These are phyloP conservation scores for Plectrocnemia conspersa DNA, from an alignment of 1,140 invertebrate species.

Conservation along the genomic window DNA sequence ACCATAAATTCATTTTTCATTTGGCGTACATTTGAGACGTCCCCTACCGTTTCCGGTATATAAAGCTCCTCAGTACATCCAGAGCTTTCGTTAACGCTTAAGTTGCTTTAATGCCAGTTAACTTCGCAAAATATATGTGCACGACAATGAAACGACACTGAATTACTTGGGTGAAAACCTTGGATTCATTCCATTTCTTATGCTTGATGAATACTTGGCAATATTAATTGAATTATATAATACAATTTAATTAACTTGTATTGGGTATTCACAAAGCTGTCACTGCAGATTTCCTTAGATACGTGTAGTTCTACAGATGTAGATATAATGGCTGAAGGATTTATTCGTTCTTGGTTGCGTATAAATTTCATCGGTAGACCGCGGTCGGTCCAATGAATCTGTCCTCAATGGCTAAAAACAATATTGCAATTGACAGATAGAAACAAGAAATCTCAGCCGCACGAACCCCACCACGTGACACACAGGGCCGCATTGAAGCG, in stretches of 20 bases:
- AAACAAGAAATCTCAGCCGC: slow-evolving; percentile 13
- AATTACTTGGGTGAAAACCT: slow-evolving; percentile 14
- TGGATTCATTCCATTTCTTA: too few relatives aligned
- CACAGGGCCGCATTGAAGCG: background rate
- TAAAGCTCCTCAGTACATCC: slow-evolving; percentile 7
- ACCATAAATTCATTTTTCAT: background rate
- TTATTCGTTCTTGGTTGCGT: slow-evolving; percentile 24
- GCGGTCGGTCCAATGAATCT: slow-evolving; percentile 31
- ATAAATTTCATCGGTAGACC: slow-evolving; percentile 22
- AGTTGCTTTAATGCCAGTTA: slow-evolving; percentile 32
- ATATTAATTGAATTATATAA: too few relatives aligned
- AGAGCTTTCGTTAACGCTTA: slow-evolving; percentile 27
- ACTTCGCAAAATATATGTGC: slow-evolving; percentile 24
- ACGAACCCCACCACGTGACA: slow-evolving; percentile 8
- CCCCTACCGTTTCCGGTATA: slow-evolving; percentile 14
- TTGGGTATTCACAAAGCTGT: too few relatives aligned
- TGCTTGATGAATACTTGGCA: too few relatives aligned
- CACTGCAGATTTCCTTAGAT: too few relatives aligned
- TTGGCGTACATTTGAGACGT: background rate
- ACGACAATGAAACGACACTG: slow-evolving; percentile 32
- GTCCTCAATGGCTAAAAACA: slow-evolving; percentile 26
- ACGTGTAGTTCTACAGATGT: too few relatives aligned
- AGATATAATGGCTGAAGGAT: too few relatives aligned
- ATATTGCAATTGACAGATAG: slow-evolving; percentile 34
- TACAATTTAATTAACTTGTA: too few relatives aligned